Evolutionary conservation across 2,113 vertebrate species (phyloP).

Genomic region (Setophaga coronata): DNA sequence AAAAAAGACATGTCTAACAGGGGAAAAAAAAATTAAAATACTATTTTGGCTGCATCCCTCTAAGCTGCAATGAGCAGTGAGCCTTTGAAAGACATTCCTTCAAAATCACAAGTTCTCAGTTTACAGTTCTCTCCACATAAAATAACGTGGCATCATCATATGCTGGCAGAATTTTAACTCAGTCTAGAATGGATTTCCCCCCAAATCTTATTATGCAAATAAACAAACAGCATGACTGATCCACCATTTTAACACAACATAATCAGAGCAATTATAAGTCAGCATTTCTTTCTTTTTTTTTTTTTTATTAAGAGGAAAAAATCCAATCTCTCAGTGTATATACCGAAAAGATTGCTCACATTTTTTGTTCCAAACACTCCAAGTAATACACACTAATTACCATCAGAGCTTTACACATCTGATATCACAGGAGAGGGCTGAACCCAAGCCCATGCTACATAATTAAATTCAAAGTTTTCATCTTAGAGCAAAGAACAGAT

Average conservation of each 20-base stretch:
- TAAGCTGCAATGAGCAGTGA: not conserved
- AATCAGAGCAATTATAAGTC: not conserved
- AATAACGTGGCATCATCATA: accelerated
- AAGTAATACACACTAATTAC: not conserved
- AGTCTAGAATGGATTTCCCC: not conserved
- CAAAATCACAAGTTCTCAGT: slow-evolving; percentile 20
- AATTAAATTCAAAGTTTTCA: slow-evolving; percentile 14
- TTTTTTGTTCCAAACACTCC: not conserved
- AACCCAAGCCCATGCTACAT: not conserved
- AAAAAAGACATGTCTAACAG: not conserved
- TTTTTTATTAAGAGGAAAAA: not conserved
- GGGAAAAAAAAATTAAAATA: not conserved
- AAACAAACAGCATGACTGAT: not conserved
- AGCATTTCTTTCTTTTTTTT: not conserved
- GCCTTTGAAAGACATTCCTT: not conserved
- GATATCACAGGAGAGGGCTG: not conserved
- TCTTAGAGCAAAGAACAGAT: not conserved
- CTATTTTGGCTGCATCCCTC: not conserved
- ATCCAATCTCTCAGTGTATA: not conserved
- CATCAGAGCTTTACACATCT: not conserved
- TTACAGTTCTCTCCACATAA: slow-evolving; percentile 1
- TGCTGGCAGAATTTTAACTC: not conserved
- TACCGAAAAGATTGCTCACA: accelerated
- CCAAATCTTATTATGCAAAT: not conserved
- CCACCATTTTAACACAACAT: not conserved